Evolutionary conservation across 2,888 invertebrate species (phyloP).

Genomic region (Phortica okadai): DNA sequence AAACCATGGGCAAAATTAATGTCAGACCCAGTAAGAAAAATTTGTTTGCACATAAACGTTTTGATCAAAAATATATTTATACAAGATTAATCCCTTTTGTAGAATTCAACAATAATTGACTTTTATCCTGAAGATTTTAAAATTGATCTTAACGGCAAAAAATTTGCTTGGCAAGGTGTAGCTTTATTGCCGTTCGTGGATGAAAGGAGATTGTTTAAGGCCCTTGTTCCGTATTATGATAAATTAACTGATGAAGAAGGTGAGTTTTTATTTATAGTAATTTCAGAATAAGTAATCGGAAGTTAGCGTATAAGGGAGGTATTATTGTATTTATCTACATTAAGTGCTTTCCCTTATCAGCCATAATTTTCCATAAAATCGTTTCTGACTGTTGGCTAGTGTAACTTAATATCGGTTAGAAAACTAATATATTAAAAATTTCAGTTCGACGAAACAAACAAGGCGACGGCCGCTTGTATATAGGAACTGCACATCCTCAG

Average conservation of each 20-base stretch:
- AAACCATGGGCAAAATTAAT: constrained; percentile 94
- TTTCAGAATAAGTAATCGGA: background rate
- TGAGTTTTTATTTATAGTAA: constrained; percentile 68
- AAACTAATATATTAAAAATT: constrained; percentile 30
- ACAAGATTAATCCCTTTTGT: constrained; percentile 50
- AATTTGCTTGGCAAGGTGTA: constrained; percentile 99
- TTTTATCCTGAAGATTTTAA: constrained; percentile 99
- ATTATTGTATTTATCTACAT: too few species aligned
- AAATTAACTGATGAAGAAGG: constrained; percentile 90
- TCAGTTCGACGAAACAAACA: constrained; percentile 87
- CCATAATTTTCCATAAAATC: too few species aligned
- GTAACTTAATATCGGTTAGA: background rate
- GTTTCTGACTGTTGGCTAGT: background rate
- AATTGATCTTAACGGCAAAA: constrained; percentile 99
- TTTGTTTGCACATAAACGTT: background rate
- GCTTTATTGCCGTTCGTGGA: constrained; percentile 98
- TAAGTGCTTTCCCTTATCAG: too few species aligned
- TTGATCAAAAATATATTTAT: background rate
- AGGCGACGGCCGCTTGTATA: constrained; percentile 94
- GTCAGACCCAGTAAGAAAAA: constrained; percentile 86
- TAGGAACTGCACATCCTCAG: constrained; percentile 83
- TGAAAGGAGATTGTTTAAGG: constrained; percentile 90
- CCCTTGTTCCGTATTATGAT: constrained; percentile 88
- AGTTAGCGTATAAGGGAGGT: too few species aligned
- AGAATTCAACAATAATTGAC: constrained; percentile 96